Base-by-base conservation (phyloP, 1,140 invertebrate genomes). In the Myzus persicae region DNA sequence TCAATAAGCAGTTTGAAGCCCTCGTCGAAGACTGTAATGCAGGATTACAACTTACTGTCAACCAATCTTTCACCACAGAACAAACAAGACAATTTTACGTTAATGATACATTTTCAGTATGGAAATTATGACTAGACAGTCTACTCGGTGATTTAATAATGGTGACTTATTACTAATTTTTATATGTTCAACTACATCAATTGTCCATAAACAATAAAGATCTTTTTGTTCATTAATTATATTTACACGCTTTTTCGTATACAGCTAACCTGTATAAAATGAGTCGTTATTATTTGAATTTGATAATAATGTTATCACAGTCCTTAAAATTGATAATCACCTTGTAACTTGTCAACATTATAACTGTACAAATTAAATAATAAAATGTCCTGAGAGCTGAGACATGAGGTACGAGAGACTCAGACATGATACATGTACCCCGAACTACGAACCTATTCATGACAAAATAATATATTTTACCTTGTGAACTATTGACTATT, bases 41-140 rank as follows among this genome's bases (percentile, higher is more conserved):
- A 88, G 87, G 87, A 36, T n/a, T 88, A 51, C 87, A 88, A 88
- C n/a, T n/a, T n/a, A n/a, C 87, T 38, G 87, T 51, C 44, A 22
- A 36, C 5, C 36, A 38, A 24, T 38, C 7, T 82, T 82, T 82
- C 3, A 82, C 36, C 7, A 81, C 36, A 38, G n/a, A 36, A 81
- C 36, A 81, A 36, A 81, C n/a, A n/a, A 38, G 8, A 38, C 14
- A 76, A 76, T 9, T 31, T 31, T 59, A 18, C 31, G 54, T 59
- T 14, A 14, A 67, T n/a, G 59, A 5, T 67, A n/a, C 11, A 67
- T 67, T 76, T 76, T 76, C 18, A 76, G 18, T n/a, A 18, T 76
- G 4, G 4, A 76, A 76, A n/a, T 14, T n/a, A n/a, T 5, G n/a
- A 76, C n/a, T 76, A 76, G 14, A 6, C 14, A 1, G n/a, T n/a